A percentile compares a stretch with the other conserved stretches of the same genome.
Evolutionary conservation across 2,113 vertebrate species (phyloP).

Genomic region (Suncus etruscus): DNA sequence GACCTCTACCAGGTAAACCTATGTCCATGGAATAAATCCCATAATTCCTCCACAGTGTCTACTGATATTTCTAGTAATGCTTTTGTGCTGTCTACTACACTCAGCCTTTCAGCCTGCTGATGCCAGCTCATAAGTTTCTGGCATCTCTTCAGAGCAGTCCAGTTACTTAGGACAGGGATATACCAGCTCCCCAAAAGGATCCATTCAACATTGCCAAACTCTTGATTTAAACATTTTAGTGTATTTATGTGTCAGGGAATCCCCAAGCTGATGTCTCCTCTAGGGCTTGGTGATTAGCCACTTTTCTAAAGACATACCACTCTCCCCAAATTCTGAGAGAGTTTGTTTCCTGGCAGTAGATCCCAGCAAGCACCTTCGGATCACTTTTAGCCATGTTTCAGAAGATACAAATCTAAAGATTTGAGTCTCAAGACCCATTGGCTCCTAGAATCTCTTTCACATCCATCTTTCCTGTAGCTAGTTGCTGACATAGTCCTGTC

Average conservation of each 20-base stretch:
- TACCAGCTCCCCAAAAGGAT: constrained; percentile 38
- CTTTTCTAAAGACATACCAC: no score
- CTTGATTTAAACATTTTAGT: not conserved
- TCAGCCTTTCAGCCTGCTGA: not conserved
- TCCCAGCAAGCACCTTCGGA: constrained; percentile 14
- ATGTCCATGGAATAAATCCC: not conserved
- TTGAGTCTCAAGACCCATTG: constrained; percentile 34
- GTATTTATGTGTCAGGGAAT: constrained; percentile 22
- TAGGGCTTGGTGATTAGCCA: not conserved
- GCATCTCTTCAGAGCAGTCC: constrained; percentile 4
- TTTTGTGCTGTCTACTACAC: constrained; percentile 15
- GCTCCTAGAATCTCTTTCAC: constrained; percentile 31
- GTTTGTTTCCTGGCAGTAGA: constrained; percentile 36
- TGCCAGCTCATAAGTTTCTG: not conserved
- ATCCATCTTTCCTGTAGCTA: constrained; percentile 36
- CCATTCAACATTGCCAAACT: constrained; percentile 61
- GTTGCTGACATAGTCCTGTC: constrained; percentile 9
- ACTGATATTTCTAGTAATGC: constrained; percentile 1
- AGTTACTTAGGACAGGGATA: not conserved
- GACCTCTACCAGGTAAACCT: constrained; percentile 13
- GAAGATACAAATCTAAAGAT: constrained; percentile 21
- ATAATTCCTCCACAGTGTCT: constrained; percentile 11
- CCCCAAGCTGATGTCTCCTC: not conserved
- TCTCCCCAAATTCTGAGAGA: constrained; percentile 19
- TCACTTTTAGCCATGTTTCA: constrained; percentile 30